Evolutionary conservation across 1,140 invertebrate genomes (phyloP).

Genomic region (Drosophila sturtevanti): DNA sequence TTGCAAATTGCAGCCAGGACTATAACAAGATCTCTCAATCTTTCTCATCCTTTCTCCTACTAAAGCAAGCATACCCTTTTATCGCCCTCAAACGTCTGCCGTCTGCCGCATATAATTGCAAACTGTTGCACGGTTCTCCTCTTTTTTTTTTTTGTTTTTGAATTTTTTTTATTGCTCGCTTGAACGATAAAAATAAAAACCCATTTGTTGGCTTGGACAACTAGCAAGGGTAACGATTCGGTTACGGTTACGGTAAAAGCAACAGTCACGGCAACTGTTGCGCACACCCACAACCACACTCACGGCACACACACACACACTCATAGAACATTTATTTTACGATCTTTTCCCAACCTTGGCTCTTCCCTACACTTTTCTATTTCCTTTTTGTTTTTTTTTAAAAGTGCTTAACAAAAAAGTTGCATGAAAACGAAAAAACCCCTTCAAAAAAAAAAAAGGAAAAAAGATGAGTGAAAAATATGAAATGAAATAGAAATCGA

Average conservation of each 20-base stretch:
- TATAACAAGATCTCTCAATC: constrained; percentile 8
- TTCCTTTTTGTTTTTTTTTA: constrained; percentile 51
- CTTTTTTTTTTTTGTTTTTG: constrained; percentile 62
- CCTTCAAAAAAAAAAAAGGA: constrained; percentile 24
- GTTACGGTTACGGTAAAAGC: constrained; percentile 4
- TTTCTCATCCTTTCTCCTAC: neutral
- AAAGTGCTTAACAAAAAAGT: constrained; percentile 57
- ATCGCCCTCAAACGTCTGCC: constrained; percentile 2
- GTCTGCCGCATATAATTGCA: constrained; percentile 73
- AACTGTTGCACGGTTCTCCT: constrained; percentile 63
- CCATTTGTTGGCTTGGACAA: constrained; percentile 26
- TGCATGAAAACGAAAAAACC: constrained; percentile 33
- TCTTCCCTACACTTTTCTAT: constrained; percentile 63
- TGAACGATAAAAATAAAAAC: constrained; percentile 55
- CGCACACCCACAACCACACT: constrained; percentile 46
- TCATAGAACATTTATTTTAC: constrained; percentile 60
- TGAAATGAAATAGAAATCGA: constrained; percentile 20
- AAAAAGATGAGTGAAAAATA: constrained; percentile 13
- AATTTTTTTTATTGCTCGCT: constrained; percentile 14
- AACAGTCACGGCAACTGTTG: constrained; percentile 60
- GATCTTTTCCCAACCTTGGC: constrained; percentile 50
- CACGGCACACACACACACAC: constrained; percentile 21
- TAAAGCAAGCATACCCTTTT: neutral
- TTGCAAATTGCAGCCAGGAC: constrained; percentile 3
- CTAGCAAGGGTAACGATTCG: neutral